Conservation (phyloP, 2,113 vertebrate species). For the Copsychus sechellarum region DNA sequence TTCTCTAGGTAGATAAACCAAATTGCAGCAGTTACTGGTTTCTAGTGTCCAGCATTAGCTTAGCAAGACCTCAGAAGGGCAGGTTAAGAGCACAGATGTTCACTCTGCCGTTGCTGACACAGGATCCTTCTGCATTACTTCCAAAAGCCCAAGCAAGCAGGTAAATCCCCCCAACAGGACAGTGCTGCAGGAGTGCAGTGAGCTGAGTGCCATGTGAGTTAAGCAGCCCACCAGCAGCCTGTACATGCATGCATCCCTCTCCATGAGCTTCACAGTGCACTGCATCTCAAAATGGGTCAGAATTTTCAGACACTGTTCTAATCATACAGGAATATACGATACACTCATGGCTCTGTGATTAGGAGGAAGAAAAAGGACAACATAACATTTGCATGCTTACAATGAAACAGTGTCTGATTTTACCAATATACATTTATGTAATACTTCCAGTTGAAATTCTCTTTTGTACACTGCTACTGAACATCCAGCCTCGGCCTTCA, state of each 20-base stretch:
- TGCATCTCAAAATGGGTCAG: neutral
- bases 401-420: neutral
- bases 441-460: neutral
- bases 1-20: neutral
- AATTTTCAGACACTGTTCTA: neutral
- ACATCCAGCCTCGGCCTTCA: neutral
- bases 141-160: neutral
- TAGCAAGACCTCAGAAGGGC: neutral
- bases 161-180: neutral
- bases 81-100: neutral
- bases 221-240: neutral
- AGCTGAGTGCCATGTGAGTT: rapidly evolving
- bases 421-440: rapidly evolving
- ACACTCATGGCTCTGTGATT: neutral
- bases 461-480: neutral
- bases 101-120: neutral
- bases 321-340: rapidly evolving
- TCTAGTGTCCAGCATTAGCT: neutral
- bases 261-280: neutral
- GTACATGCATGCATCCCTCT: rapidly evolving
- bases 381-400: neutral
- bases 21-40: neutral
- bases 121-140: neutral
- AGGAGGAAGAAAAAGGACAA: neutral
- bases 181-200: neutral